phyloP scores from a whole-genome alignment of 2,888 invertebrate species.

The Sinhomidia bicolor region DNA sequence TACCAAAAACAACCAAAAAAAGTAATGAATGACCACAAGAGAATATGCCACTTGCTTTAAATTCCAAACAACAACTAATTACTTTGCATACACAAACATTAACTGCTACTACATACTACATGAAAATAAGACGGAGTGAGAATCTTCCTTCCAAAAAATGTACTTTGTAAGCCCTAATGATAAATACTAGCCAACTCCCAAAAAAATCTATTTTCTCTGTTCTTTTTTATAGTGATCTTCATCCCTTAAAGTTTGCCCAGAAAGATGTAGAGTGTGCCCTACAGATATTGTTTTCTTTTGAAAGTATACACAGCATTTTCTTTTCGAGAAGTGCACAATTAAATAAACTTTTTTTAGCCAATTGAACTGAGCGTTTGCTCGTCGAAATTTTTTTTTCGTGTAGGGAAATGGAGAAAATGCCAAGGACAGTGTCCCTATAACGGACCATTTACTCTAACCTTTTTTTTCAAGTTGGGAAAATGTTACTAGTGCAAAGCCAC shows the following conservation, averaged over 20 bases:
- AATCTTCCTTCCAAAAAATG: too few relatives aligned
- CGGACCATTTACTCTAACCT: constrained; percentile 70
- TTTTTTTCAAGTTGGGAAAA: constrained; percentile 59
- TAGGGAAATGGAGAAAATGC: constrained; percentile 58
- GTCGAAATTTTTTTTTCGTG: background rate
- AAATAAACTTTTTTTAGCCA: constrained; percentile 54
- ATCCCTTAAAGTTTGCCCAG: too few relatives aligned
- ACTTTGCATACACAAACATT: constrained; percentile 27
- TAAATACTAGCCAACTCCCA: background rate
- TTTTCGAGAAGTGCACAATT: constrained; percentile 49
- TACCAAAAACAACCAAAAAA: background rate
- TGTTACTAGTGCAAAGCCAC: constrained; percentile 66
- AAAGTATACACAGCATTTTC: background rate
- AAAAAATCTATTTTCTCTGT: background rate
- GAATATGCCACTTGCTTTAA: background rate
- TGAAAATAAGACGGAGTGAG: background rate
- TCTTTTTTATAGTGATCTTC: too few relatives aligned
- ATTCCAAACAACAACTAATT: constrained; percentile 39
- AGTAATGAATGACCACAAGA: constrained; percentile 23
- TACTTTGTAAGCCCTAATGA: background rate
- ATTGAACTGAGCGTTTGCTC: background rate
- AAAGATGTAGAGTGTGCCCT: too few relatives aligned
- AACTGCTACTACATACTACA: too few relatives aligned
- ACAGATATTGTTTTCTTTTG: background rate
- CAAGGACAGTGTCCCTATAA: constrained; percentile 66